These are phyloP conservation scores for Trissolcus brochymenae DNA, from an alignment of 2,888 invertebrate genomes.

Conservation along the genomic window DNA sequence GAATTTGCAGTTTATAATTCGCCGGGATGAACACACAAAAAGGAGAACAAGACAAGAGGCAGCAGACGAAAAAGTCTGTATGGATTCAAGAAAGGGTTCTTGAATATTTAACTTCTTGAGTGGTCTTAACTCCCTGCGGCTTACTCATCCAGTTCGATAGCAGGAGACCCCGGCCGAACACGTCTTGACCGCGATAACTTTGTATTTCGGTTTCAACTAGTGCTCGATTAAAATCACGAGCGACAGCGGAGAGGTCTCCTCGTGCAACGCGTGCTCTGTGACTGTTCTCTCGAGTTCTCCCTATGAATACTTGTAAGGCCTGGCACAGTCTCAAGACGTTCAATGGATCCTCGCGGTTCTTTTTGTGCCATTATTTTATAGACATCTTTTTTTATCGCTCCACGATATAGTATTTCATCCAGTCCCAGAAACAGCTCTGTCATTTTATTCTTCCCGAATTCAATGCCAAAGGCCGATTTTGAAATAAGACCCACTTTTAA, in stretches of 20 bases:
- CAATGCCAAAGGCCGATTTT: neutral
- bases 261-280: slow-evolving; percentile 54
- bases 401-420: slow-evolving; percentile 30
- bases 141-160: slow-evolving; percentile 46
- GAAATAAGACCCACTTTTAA: no score
- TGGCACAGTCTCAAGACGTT: slow-evolving; percentile 51
- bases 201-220: slow-evolving; percentile 49
- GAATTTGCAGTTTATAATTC: slow-evolving; percentile 30
- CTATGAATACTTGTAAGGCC: slow-evolving; percentile 47
- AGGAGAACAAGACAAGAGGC: slow-evolving; percentile 30
- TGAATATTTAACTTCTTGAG: slow-evolving; percentile 65
- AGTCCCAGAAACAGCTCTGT: slow-evolving; percentile 23
- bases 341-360: slow-evolving; percentile 51
- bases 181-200: slow-evolving; percentile 55
- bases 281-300: slow-evolving; percentile 49
- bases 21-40: slow-evolving; percentile 22
- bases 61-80: slow-evolving; percentile 46
- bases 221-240: slow-evolving; percentile 54
- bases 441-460: neutral
- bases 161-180: slow-evolving; percentile 48
- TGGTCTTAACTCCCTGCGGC: slow-evolving; percentile 54
- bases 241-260: slow-evolving; percentile 41
- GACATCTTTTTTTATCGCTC: slow-evolving; percentile 41
- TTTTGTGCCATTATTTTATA: slow-evolving; percentile 42
- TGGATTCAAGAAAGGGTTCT: slow-evolving; percentile 54